Percentiles rank a stretch among this genome's conserved stretches.
Evolutionary conservation across 2,797 vertebrate genomes (phyloP).

Genomic region (Lophotriccus pileatus): DNA sequence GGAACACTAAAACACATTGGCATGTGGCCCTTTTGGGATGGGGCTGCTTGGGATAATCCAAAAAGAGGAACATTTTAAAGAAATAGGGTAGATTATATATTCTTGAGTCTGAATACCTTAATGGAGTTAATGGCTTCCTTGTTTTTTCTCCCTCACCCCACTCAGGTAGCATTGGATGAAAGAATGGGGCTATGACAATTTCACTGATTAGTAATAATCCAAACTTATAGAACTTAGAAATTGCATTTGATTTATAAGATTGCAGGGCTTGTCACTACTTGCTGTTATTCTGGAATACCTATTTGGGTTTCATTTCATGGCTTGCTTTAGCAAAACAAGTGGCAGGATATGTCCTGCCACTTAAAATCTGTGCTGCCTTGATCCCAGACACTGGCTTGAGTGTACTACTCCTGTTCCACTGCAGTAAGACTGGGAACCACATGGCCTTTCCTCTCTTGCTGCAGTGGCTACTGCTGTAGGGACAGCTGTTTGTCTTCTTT

Average conservation of each 20-base stretch:
- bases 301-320: background rate
- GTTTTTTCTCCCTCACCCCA: background rate
- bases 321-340: background rate
- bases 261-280: background rate
- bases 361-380: background rate
- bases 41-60: background rate
- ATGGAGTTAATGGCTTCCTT: background rate
- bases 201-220: background rate
- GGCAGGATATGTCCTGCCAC: background rate
- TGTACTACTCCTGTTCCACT: background rate
- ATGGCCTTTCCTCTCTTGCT: background rate
- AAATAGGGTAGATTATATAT: background rate
- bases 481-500: background rate
- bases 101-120: background rate
- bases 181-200: background rate
- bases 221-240: background rate
- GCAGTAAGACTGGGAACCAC: background rate
- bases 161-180: background rate
- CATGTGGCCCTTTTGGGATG: background rate
- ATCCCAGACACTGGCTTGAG: background rate
- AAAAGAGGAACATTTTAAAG: background rate
- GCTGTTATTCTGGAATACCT: background rate
- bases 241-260: background rate
- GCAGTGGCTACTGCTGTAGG: background rate
- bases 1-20: background rate